Base-by-base conservation (phyloP, 2,797 vertebrate species). In the Chiroxiphia lanceolata region DNA sequence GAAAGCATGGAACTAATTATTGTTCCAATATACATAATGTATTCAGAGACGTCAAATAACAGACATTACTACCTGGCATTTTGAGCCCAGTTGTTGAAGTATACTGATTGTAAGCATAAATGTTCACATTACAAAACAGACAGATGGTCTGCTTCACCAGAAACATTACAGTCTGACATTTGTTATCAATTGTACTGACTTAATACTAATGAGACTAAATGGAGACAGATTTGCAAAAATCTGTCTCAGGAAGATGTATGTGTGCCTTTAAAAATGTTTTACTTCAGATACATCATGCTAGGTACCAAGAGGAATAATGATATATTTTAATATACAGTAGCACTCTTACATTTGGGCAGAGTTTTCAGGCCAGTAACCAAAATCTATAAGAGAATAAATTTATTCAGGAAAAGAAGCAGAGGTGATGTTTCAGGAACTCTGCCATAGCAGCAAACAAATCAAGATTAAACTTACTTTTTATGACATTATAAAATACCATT, bases 81-180 rank as follows among this genome's bases (percentile, higher is more conserved):
- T 94, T 79, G 89, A 86, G 64, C 71, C 34, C 50, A 80, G 76
- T 57, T 93, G 94, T 75, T 96, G 85, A 97, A 95, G 94, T 83
- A 87, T 9, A 93, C 83, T 88, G 90, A 93, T 70, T 96, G 90
- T 85, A 96, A 96, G 96, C 95, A 95, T 95, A 94, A 96, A 93
- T 57, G 94, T 91, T 96, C 87, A 15, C 83, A 91, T 92, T 96
- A 93, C 1, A 4, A 75, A 97, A 95, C 44, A 96, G 95, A 96
- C 98, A 98, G 97, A 98, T 97, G 98, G 97, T 95, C 86, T 97
- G 81, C 95, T 96, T 97, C 97, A 97, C 91, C 94, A 97, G 96
- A 96, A 97, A 95, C 95, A 95, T 94, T 97, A 93, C 61, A 96
- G 95, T 95, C 95, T 97, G 98, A 97, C 97, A 97, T 97, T 97